Conservation (phyloP, 1,140 invertebrate species). For the Ceratina japonica region DNA sequence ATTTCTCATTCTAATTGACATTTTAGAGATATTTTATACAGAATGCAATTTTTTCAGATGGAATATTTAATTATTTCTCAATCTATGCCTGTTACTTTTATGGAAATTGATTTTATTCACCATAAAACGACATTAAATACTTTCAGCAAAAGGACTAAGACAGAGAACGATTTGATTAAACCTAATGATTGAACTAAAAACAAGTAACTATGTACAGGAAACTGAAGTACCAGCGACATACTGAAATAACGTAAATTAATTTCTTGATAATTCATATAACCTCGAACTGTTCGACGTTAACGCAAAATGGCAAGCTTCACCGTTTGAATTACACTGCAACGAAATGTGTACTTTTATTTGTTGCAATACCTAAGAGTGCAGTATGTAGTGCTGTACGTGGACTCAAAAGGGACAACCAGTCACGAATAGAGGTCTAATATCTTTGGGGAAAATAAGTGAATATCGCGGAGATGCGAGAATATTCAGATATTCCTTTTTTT, state of each 20-base stretch:
- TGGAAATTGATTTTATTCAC: too few relatives aligned
- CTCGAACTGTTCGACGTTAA: neutral
- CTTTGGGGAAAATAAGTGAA: neutral
- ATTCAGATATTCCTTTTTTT: neutral
- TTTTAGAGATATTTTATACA: too few relatives aligned
- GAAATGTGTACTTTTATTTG: conserved; percentile 19
- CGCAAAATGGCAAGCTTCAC: neutral
- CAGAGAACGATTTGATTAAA: neutral
- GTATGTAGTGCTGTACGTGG: conserved; percentile 49
- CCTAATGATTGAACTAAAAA: neutral
- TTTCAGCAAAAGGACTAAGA: too few relatives aligned
- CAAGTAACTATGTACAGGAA: neutral
- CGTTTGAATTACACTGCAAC: conserved; percentile 5
- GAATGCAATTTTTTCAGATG: too few relatives aligned
- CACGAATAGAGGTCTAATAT: neutral
- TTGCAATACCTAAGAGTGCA: conserved; percentile 61
- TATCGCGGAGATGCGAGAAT: neutral
- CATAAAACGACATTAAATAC: too few relatives aligned
- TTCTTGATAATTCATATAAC: neutral
- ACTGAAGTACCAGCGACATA: neutral
- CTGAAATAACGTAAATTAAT: neutral
- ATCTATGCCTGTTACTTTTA: too few relatives aligned
- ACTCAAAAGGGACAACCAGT: neutral
- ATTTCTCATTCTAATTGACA: too few relatives aligned
- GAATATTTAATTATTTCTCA: too few relatives aligned